Conservation (phyloP, 1,140 invertebrate species). For the Protaetia brevitarsis region DNA sequence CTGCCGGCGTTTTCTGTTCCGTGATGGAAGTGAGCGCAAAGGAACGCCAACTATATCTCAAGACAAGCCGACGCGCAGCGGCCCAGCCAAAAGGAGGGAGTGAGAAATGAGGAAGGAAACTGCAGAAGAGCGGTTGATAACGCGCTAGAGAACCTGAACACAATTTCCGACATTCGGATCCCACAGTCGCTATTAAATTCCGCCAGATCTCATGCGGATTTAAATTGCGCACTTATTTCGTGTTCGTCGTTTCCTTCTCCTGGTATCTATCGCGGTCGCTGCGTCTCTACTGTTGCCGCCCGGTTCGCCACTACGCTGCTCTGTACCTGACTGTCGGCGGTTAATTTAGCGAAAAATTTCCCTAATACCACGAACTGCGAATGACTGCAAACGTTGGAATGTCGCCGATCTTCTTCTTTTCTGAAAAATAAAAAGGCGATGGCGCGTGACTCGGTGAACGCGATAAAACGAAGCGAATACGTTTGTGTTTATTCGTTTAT, state of each 20-base stretch:
- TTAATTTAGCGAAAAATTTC: neutral
- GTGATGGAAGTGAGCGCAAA: slow-evolving; percentile 14
- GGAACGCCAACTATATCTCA: neutral
- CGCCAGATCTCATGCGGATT: neutral
- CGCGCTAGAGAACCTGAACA: neutral
- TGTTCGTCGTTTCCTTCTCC: neutral
- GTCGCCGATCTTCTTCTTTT: neutral
- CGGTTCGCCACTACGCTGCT: neutral
- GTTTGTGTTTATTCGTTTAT: no score
- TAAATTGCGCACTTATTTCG: slow-evolving; percentile 14
- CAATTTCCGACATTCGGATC: slow-evolving; percentile 16
- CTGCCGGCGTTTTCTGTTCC: neutral
- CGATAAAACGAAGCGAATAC: no score
- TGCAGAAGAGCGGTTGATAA: neutral
- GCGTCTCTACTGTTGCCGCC: neutral
- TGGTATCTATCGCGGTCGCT: neutral
- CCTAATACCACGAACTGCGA: neutral
- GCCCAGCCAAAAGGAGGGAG: neutral
- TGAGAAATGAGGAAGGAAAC: neutral
- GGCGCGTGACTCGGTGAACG: no score
- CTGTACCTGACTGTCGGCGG: neutral
- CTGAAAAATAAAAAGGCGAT: no score
- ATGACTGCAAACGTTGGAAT: neutral
- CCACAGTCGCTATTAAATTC: slow-evolving; percentile 14
- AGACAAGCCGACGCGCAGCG: neutral